A percentile compares a stretch with the other conserved stretches of the same genome.
Conservation (phyloP, 2,113 vertebrate species). For the Oryctolagus cuniculus region mOryCun1.1 NC_091439.1:57550001-57550500, state of each 20-base stretch:
- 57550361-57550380: not conserved
- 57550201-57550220: not conserved
- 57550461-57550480: not conserved
- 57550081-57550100: constrained; percentile 30
- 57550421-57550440: not conserved
- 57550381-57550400: constrained; percentile 24
- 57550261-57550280: constrained; percentile 9
- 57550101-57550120: constrained; percentile 48
- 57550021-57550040: not conserved
- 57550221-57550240: not conserved
- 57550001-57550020: not conserved
- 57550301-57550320: not conserved
- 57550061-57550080: constrained; percentile 42
- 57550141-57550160: not conserved
- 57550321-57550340: not conserved
- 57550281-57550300: not conserved
- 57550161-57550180: constrained; percentile 20
- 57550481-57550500: not conserved
- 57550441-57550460: not conserved
- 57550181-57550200: constrained; percentile 13
- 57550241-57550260: not conserved
- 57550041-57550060: constrained; percentile 53
- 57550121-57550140: not conserved
- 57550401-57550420: not conserved
- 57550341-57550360: constrained; percentile 20